Evolutionary conservation across 2,113 vertebrate genomes (phyloP).

Genomic region (Grus americana): DNA sequence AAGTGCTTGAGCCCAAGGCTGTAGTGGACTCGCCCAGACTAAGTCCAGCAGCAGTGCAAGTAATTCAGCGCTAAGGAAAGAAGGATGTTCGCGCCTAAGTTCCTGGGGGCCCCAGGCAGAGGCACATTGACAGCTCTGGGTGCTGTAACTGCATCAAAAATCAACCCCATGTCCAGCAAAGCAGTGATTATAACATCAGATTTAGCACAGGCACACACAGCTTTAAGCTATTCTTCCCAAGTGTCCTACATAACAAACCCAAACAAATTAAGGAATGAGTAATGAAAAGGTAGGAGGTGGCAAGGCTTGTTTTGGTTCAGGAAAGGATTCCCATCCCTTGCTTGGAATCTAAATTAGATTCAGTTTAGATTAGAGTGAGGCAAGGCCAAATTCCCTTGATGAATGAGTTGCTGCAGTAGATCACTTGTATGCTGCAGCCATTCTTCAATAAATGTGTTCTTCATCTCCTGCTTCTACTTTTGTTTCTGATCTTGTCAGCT

Average conservation of each 20-base stretch:
- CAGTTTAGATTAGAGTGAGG: slow-evolving; percentile 36
- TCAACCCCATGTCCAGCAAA: background rate
- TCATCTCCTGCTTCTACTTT: background rate
- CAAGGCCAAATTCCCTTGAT: slow-evolving; percentile 17
- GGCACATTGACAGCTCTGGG: background rate
- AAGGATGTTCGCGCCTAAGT: background rate
- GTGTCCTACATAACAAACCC: slow-evolving; percentile 68
- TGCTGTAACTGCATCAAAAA: background rate
- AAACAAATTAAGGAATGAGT: slow-evolving; percentile 71
- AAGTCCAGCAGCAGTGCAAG: background rate
- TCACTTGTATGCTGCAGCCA: background rate
- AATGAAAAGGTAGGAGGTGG: slow-evolving; percentile 62
- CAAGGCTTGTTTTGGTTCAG: slow-evolving; percentile 66
- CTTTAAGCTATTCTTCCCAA: slow-evolving; percentile 57
- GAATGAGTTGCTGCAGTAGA: slow-evolving; percentile 30
- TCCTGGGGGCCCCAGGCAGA: background rate
- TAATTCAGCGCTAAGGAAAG: background rate
- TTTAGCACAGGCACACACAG: slow-evolving; percentile 17
- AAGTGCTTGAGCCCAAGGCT: background rate
- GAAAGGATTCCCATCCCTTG: slow-evolving; percentile 58
- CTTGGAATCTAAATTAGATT: slow-evolving; percentile 60
- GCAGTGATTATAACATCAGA: background rate
- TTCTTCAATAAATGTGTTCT: background rate
- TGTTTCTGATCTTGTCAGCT: background rate
- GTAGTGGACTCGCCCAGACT: background rate